These are phyloP conservation scores for Apis dorsata DNA, from an alignment of 1,140 invertebrate genomes.

Conservation along the genomic window DNA sequence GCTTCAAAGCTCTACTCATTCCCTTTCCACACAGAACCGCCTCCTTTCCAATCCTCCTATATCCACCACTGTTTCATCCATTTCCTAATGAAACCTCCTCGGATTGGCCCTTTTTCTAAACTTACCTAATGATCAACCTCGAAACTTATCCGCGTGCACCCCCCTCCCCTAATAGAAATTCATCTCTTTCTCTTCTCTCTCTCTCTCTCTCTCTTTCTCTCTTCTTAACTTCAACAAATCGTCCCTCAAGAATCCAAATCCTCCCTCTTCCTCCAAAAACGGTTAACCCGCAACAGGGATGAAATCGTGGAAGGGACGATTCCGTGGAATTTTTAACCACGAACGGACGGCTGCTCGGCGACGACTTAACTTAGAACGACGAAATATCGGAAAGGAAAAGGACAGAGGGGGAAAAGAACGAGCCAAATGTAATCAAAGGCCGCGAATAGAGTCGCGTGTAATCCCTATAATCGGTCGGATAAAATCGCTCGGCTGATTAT, in stretches of 20 bases:
- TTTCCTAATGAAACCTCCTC: conserved; percentile 79
- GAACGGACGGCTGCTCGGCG: no score
- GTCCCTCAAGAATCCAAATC: conserved; percentile 32
- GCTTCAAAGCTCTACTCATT: conserved; percentile 76
- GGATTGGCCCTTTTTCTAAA: conserved; percentile 76
- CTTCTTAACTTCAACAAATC: conserved; percentile 46
- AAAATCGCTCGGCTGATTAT: conserved; percentile 29
- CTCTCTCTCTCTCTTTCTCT: not conserved
- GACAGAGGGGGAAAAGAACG: not conserved
- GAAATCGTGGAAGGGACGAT: not conserved
- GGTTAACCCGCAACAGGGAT: conserved; percentile 20
- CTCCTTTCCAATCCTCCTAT: conserved; percentile 77
- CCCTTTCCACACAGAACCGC: conserved; percentile 60
- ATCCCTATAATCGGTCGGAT: not conserved
- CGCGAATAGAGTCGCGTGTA: not conserved
- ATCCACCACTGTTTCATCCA: conserved; percentile 78
- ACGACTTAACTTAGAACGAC: not conserved
- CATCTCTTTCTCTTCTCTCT: conserved; percentile 31
- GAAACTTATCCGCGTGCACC: conserved; percentile 56
- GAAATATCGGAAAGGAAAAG: no score
- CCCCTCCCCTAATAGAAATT: conserved; percentile 50
- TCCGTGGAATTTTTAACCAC: no score
- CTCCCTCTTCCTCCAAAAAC: conserved; percentile 35
- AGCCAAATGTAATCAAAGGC: not conserved
- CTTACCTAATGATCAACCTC: conserved; percentile 71